These are phyloP conservation scores for Setipinna tenuifilis DNA, from an alignment of 2,797 vertebrate species.

Conservation along the genomic window DNA sequence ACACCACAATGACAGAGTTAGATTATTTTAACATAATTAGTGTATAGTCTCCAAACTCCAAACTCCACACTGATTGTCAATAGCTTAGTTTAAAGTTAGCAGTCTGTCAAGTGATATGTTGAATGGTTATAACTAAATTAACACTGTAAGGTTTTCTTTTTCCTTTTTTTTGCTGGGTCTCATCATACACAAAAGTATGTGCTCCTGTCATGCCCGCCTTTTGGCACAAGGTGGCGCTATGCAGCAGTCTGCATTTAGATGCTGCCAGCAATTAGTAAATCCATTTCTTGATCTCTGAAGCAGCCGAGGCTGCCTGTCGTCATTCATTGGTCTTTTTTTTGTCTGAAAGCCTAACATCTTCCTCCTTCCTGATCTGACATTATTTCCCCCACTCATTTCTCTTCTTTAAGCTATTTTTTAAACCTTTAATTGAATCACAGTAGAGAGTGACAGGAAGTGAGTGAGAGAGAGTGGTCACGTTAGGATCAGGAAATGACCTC, in stretches of 20 bases:
- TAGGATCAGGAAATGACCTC: too few relatives aligned
- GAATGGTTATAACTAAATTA: not conserved
- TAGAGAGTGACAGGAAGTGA: too few relatives aligned
- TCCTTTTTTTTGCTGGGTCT: not conserved
- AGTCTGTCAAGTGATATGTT: constrained; percentile 25
- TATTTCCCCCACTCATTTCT: not conserved
- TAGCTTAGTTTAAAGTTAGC: not conserved
- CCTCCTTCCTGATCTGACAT: too few relatives aligned
- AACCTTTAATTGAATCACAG: too few relatives aligned
- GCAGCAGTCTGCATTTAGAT: not conserved
- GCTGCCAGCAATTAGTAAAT: constrained; percentile 26
- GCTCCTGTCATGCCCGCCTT: constrained; percentile 12
- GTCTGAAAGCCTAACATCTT: not conserved
- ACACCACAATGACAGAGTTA: not conserved
- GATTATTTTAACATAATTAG: not conserved
- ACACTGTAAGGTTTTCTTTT: not conserved
- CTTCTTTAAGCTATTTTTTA: not conserved
- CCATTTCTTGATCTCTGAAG: constrained; percentile 41
- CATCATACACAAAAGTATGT: not conserved
- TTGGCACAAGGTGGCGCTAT: constrained; percentile 11
- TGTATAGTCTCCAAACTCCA: not conserved
- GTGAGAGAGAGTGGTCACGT: too few relatives aligned
- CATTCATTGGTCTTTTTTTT: constrained; percentile 44
- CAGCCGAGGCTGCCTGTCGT: constrained; percentile 54
- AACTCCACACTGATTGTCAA: constrained; percentile 18